A percentile compares a stretch with the other conserved stretches of the same genome.
Evolutionary conservation across 2,113 vertebrate genomes (phyloP).

Genomic region (Centropus unirufus): DNA sequence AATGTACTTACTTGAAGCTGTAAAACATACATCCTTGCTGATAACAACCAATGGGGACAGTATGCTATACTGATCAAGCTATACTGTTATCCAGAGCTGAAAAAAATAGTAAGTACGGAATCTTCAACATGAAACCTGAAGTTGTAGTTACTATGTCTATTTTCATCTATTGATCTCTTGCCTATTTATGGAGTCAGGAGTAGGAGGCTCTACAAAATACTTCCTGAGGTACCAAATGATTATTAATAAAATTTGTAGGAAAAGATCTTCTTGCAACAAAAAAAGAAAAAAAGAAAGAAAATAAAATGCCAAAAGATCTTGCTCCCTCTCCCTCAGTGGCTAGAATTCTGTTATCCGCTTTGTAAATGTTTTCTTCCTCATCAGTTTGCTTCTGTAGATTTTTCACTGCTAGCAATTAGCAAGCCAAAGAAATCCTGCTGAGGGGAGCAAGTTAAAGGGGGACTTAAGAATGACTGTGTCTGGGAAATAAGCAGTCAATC

Average conservation of each 20-base stretch:
- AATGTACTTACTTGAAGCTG: not conserved
- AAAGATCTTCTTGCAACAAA: not conserved
- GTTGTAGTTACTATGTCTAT: not conserved
- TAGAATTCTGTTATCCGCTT: not conserved
- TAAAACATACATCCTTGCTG: not conserved
- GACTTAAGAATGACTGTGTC: slow-evolving; percentile 24
- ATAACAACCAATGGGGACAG: not conserved
- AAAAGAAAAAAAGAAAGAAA: not conserved
- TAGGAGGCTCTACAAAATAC: not conserved
- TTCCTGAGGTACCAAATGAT: not conserved
- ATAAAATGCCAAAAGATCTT: not conserved
- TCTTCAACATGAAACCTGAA: not conserved
- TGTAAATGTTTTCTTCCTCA: slow-evolving; percentile 37
- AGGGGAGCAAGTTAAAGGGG: slow-evolving; percentile 47
- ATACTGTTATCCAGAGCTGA: not conserved
- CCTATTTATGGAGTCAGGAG: not conserved
- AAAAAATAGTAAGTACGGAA: not conserved
- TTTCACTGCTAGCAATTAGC: slow-evolving; percentile 52
- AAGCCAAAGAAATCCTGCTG: slow-evolving; percentile 53
- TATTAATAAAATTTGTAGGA: not conserved
- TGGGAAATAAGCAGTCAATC: slow-evolving; percentile 32
- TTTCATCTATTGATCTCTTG: not conserved
- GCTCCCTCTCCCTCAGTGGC: not conserved
- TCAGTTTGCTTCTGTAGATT: slow-evolving; percentile 37
- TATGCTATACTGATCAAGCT: not conserved